Base-by-base conservation (phyloP, 2,113 vertebrate genomes). In the Limanda limanda region DNA sequence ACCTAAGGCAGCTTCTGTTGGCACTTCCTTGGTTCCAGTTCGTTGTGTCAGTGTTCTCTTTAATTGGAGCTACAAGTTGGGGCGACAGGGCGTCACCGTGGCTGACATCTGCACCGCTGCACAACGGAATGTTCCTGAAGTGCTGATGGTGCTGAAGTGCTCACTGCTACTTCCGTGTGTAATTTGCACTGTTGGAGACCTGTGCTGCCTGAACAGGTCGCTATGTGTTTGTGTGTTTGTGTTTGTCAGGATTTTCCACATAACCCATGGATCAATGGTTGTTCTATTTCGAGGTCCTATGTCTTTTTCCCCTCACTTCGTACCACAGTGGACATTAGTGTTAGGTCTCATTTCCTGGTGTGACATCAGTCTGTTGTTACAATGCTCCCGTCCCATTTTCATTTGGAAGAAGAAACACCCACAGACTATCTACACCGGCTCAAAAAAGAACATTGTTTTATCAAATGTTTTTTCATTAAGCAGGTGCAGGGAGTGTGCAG, bases 261-360 rank as follows among this genome's bases (percentile, higher is more conserved):
- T 66, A 20, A 75, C 24, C 6, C 57, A 11, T 24, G 23, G 67
- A 75, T 84, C 78, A 55, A 25, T 86, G 63, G 10, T 47, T 27
- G 5, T 7, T 48, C 14, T 48, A 48, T 18, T 48, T 48, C 17
- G 56, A 12, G 9, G 9, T 8, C 35, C 35, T 37, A 10, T 10
- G 7, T 75, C 40, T 71, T 2, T 48, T 71, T 20, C 25, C 17
- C 0, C 7, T 35, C 23, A 0, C 35, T 58, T 24, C 8, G 52
- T 60, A 40, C 54, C 3, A 7, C 54, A 21, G 31, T 51, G 74
- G 40, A 4, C 10, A 64, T 3, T 42, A 1, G 55, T 27, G 11
- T 45, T 5, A 0, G 7, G 17, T 31, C 52, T 74, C 27, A 17
- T 52, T 24, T 25, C 56, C 48, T 48, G 15, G 45, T 48, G 45